These are phyloP conservation scores for Ellobius talpinus DNA, from an alignment of 2,113 vertebrate species.

Conservation along the genomic window DNA sequence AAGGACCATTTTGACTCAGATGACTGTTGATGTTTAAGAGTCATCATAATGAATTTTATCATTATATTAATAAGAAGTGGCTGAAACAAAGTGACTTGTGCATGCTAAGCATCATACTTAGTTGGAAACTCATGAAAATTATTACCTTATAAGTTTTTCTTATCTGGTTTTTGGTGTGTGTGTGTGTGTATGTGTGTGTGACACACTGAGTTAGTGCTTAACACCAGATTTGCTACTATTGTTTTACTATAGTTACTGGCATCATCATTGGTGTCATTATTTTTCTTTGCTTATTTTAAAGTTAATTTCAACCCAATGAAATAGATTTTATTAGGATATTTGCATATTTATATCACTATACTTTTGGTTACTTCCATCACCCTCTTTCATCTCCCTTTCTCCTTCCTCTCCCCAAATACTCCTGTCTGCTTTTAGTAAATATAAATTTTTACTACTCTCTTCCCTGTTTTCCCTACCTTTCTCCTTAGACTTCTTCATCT, in stretches of 20 bases:
- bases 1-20: neutral
- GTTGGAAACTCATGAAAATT: neutral
- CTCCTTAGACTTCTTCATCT: neutral
- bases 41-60: neutral
- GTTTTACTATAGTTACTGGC: neutral
- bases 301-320: neutral
- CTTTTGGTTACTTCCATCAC: neutral
- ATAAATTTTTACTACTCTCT: neutral
- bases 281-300: neutral
- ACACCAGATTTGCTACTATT: neutral
- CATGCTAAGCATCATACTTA: neutral
- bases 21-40: neutral
- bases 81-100: neutral
- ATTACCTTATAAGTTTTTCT: neutral
- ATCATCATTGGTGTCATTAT: neutral
- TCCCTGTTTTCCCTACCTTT: neutral
- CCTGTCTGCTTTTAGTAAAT: too few species aligned
- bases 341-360: neutral
- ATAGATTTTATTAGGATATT: neutral
- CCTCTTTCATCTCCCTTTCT: neutral
- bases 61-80: neutral
- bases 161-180: neutral
- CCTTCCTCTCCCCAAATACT: neutral
- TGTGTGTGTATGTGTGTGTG: neutral
- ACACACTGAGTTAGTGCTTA: neutral